phyloP scores from a whole-genome alignment of 2,113 vertebrate species.

The Corythaeola cristata region DNA sequence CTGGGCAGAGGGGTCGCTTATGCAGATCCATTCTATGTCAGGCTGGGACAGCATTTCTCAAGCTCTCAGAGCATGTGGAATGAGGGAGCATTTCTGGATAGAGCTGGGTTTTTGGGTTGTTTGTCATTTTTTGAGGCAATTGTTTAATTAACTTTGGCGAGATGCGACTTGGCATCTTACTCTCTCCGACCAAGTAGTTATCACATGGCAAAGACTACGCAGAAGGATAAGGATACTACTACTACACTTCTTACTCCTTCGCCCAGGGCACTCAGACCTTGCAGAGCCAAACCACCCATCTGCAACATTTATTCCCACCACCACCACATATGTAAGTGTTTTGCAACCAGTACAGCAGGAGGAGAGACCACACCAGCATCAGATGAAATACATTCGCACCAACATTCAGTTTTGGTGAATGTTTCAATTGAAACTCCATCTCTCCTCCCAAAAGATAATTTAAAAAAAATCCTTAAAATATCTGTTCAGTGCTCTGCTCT shows the following conservation, averaged over 20 bases:
- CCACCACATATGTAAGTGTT: not conserved
- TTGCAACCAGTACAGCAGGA: not conserved
- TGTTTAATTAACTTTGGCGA: not conserved
- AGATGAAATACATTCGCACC: not conserved
- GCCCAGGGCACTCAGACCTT: not conserved
- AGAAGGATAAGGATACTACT: not conserved
- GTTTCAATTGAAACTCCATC: not conserved
- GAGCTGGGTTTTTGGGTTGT: not conserved
- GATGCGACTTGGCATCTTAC: not conserved
- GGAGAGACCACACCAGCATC: not conserved
- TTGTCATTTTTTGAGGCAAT: not conserved
- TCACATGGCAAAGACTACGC: not conserved
- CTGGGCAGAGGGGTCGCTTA: not conserved
- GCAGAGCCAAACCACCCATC: not conserved
- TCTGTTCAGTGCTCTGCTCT: not conserved
- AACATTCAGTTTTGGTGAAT: not conserved
- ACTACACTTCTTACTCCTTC: not conserved
- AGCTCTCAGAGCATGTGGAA: not conserved
- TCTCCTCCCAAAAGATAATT: no score
- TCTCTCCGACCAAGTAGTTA: not conserved
- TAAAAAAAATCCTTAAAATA: not conserved
- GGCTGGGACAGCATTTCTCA: not conserved
- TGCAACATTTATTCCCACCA: not conserved
- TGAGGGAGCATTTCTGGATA: not conserved
- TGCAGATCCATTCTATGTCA: accelerated